Evolutionary conservation across 1,140 invertebrate species (phyloP).

Genomic region (Gonioctena quinquepunctata): DNA sequence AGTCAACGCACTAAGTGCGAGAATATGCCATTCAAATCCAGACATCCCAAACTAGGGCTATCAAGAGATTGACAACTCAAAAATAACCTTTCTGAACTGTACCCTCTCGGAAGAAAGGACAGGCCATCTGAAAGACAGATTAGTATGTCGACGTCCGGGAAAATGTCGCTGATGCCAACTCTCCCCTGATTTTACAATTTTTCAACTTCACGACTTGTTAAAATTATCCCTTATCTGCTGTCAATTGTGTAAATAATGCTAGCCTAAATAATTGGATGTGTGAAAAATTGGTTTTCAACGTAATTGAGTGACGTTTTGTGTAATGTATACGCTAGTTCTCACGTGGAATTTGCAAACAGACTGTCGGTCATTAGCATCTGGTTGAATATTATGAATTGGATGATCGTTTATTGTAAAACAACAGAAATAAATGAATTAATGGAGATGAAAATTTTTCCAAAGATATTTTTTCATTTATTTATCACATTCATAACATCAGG

Average conservation of each 20-base stretch:
- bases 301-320: constrained; percentile 2
- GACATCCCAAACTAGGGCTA: not conserved
- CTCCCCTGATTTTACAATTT: constrained; percentile 18
- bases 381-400: not conserved
- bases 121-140: constrained; percentile 4
- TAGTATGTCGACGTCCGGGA: not conserved
- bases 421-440: too few species aligned
- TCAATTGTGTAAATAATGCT: constrained; percentile 14
- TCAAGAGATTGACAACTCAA: not conserved
- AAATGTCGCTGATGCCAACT: constrained; percentile 16
- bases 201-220: constrained; percentile 18
- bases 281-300: constrained; percentile 10
- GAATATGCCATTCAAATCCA: not conserved
- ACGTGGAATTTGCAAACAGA: not conserved
- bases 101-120: not conserved
- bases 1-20: not conserved
- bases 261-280: constrained; percentile 12
- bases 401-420: too few species aligned
- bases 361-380: not conserved
- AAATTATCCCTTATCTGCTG: constrained; percentile 18
- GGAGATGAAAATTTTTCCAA: too few species aligned
- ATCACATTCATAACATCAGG: too few species aligned
- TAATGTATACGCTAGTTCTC: not conserved
- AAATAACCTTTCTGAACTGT: constrained; percentile 14
- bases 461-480: too few species aligned